Conservation (phyloP, 2,797 vertebrate genomes). For the Dryobates pubescens region DNA sequence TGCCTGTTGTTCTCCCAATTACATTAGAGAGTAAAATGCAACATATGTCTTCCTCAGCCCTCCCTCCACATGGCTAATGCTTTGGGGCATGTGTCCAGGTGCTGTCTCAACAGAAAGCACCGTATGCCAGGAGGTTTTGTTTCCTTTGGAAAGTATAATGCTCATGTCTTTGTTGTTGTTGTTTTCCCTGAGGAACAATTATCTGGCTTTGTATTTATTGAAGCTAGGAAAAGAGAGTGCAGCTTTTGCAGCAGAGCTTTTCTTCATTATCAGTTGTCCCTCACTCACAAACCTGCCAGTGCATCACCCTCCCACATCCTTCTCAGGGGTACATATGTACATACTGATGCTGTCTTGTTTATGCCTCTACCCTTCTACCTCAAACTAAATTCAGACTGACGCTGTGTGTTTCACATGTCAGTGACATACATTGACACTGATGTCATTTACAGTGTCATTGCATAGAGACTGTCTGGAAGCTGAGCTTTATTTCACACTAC, state of each 20-base stretch:
- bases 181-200: neutral
- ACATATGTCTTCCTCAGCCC: conserved; percentile 44
- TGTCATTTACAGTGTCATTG: neutral
- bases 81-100: conserved; percentile 60
- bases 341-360: neutral
- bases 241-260: neutral
- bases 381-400: neutral
- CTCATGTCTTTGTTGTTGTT: neutral
- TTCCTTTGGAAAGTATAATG: conserved; percentile 56
- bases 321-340: neutral
- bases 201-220: neutral
- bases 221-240: neutral
- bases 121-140: conserved; percentile 55
- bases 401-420: neutral
- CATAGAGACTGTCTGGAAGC: neutral
- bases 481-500: neutral
- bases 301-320: neutral
- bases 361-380: neutral
- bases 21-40: conserved; percentile 56
- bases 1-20: conserved; percentile 57
- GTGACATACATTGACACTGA: rapidly evolving
- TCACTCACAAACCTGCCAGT: neutral
- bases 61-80: conserved; percentile 29
- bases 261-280: neutral
- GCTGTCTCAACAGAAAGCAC: conserved; percentile 57